Conservation (phyloP, 2,888 invertebrate genomes). For the Cheilosia scutellata region DNA sequence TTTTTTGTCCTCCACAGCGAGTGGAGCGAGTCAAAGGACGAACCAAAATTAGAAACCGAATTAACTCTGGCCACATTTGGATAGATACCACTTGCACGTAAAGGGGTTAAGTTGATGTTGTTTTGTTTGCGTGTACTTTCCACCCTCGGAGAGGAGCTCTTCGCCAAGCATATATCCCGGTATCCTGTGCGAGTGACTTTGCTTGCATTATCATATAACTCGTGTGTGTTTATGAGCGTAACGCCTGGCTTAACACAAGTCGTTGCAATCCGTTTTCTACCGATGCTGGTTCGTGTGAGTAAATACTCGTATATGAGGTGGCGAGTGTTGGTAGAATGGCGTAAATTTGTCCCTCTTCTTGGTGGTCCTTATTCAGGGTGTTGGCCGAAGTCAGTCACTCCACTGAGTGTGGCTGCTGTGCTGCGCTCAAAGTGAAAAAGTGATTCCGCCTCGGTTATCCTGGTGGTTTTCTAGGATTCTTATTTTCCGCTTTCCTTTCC, state of each 20-base stretch:
- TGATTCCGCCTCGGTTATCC: conserved; percentile 67
- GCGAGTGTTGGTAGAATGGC: background rate
- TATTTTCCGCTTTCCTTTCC: conserved; percentile 25
- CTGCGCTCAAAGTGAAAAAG: conserved; percentile 60
- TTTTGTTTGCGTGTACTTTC: background rate
- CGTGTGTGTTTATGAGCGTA: conserved; percentile 49
- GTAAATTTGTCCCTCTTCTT: background rate
- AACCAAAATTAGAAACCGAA: conserved; percentile 61
- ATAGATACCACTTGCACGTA: conserved; percentile 9
- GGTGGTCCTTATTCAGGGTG: conserved; percentile 32
- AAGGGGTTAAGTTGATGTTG: conserved; percentile 14
- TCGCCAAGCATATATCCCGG: background rate
- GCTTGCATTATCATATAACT: conserved; percentile 46
- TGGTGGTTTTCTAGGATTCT: conserved; percentile 54
- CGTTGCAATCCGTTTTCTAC: conserved; percentile 4
- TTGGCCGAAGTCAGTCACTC: conserved; percentile 40
- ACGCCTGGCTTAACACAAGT: conserved; percentile 52
- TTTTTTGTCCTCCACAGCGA: conserved; percentile 6
- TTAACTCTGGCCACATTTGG: conserved; percentile 65
- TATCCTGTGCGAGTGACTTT: conserved; percentile 27
- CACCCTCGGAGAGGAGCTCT: background rate
- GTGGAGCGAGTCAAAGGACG: conserved; percentile 56
- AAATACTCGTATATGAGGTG: background rate
- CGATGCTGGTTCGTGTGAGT: conserved; percentile 4
- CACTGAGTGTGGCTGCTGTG: conserved; percentile 27